Conservation (phyloP, 2,888 invertebrate species). For the Eurytoma californica region DNA sequence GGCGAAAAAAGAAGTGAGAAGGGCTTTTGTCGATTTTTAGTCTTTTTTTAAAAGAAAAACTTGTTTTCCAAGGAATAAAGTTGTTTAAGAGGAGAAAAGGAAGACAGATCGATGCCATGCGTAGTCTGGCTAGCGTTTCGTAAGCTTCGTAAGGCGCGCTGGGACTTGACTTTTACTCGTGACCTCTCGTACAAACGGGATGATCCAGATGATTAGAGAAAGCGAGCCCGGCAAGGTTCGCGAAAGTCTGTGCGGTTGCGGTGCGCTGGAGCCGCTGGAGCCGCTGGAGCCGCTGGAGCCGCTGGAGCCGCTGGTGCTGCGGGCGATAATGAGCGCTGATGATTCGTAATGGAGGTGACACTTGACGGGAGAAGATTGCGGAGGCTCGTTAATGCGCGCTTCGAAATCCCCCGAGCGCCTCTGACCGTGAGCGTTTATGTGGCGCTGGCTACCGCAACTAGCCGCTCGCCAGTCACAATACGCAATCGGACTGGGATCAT, state of each 20-base stretch:
- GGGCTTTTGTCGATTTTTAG: too few relatives aligned
- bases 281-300: too few relatives aligned
- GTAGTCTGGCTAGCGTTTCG: constrained; percentile 16
- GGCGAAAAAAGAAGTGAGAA: constrained; percentile 19
- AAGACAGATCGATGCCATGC: too few relatives aligned
- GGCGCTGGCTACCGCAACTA: neutral
- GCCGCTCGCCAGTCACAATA: constrained; percentile 21
- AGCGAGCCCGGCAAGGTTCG: constrained; percentile 21
- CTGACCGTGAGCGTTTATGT: constrained; percentile 38
- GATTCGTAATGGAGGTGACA: constrained; percentile 51
- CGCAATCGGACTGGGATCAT: constrained; percentile 19
- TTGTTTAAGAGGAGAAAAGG: too few relatives aligned
- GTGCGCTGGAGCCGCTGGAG: neutral
- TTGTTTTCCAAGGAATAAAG: too few relatives aligned
- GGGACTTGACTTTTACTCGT: constrained; percentile 49
- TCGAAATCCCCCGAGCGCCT: constrained; percentile 22
- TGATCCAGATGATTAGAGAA: constrained; percentile 53
- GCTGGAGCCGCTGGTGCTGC: too few relatives aligned
- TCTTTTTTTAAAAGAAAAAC: too few relatives aligned
- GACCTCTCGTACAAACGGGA: constrained; percentile 44
- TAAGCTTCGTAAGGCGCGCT: constrained; percentile 24
- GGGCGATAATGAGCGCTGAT: constrained; percentile 49
- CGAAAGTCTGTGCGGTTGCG: too few relatives aligned
- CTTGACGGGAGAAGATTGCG: constrained; percentile 46
- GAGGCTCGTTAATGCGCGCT: constrained; percentile 38